A percentile compares a stretch with the other conserved stretches of the same genome.
phyloP scores from a whole-genome alignment of 2,888 invertebrate genomes.

The Drosophila affinis region DNA sequence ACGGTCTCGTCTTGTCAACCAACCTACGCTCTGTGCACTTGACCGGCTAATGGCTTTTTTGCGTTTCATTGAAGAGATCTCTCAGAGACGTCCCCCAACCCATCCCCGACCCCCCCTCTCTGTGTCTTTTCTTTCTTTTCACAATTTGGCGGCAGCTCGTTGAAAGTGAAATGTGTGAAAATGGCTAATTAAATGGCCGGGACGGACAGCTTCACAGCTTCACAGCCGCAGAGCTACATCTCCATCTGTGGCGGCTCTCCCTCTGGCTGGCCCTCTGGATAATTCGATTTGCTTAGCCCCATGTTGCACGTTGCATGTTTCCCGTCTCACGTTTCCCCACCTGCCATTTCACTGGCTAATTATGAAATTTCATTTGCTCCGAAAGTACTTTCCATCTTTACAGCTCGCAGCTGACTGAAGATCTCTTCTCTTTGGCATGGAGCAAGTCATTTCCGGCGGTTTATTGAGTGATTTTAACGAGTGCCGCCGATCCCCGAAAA shows the following conservation, averaged over 20 bases:
- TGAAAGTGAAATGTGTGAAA: constrained; percentile 80
- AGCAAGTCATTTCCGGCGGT: constrained; percentile 54
- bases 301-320: constrained; percentile 10
- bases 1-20: constrained; percentile 61
- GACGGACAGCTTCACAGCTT: constrained; percentile 33
- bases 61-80: constrained; percentile 73
- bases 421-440: neutral
- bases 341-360: constrained; percentile 56
- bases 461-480: constrained; percentile 56
- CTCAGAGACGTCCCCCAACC: no score
- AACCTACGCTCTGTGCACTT: constrained; percentile 67
- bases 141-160: constrained; percentile 78
- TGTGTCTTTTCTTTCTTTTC: constrained; percentile 37
- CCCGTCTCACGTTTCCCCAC: neutral
- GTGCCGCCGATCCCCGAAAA: constrained; percentile 31
- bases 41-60: constrained; percentile 74
- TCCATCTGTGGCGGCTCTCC: neutral
- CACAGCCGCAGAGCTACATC: neutral
- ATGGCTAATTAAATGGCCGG: constrained; percentile 75
- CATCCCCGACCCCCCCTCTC: constrained; percentile 13
- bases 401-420: constrained; percentile 1
- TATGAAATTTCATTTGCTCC: constrained; percentile 48
- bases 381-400: constrained; percentile 8
- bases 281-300: constrained; percentile 49
- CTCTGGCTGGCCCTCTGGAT: constrained; percentile 3